Base-by-base conservation (phyloP, 2,797 vertebrate species). In the Alcedo quadribrachys region DNA sequence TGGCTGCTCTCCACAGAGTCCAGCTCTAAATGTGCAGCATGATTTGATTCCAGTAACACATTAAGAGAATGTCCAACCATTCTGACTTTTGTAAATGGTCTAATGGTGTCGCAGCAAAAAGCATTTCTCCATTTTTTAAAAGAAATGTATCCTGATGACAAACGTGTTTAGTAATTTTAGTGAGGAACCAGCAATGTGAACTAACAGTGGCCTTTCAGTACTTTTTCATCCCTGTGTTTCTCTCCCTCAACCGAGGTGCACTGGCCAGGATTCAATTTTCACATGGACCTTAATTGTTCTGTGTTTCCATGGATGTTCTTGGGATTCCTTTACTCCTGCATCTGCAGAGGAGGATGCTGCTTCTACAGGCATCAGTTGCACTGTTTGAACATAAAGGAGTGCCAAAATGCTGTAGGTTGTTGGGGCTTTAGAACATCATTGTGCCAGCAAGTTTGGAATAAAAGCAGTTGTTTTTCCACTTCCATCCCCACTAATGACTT, bases 1-100 rank as follows among this genome's bases (percentile, higher is more conserved):
- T 97, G 96, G 96, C 96, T 94, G 89, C 85, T 93, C 50, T 87
- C 95, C 96, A 96, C 63, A 43, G 70, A 96, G 96, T 91, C 93
- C 93, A 90, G 82, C 60, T n/a, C 85, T 96, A 96, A 97, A 96
- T 95, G 90, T 76, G 77, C 51, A 77, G 68, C 71, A 32, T 82
- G 93, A 94, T 97, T 97, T 97, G 95, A 95, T 97, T 97, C 94
- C 95, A 97, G 96, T 94, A 98, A 97, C 94, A 95, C 95, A 97
- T 98, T 97, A 97, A 87, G 90, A 94, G 93, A 96, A 96, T 68
- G 70, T 94, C 95, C 89, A 95, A 85, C 87, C 83, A 50, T 93
- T 96, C 20, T 94, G 93, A 96, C 86, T 97, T 97, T 83, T 94
- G 85, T 76, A 81, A 93, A 94, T 94, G 92, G 95, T 83, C 77